These are phyloP conservation scores for Tipula helvola DNA, from an alignment of 2,888 invertebrate genomes.

Conservation along the genomic window DNA sequence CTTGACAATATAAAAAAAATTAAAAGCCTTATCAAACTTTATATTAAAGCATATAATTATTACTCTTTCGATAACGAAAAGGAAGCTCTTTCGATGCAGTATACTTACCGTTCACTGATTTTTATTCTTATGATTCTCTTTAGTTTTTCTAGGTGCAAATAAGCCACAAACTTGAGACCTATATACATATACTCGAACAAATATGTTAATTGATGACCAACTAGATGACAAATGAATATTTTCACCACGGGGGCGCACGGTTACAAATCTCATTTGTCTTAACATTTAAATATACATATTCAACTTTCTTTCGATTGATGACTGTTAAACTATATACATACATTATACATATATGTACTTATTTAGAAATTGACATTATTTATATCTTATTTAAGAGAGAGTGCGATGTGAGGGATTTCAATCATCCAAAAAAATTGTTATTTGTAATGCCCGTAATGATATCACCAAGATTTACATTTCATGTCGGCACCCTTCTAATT, in stretches of 20 bases:
- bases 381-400: background rate
- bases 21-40: too few relatives aligned
- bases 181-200: too few relatives aligned
- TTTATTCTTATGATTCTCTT: too few relatives aligned
- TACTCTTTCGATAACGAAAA: too few relatives aligned
- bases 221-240: background rate
- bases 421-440: background rate
- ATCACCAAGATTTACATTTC: background rate
- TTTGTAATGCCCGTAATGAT: background rate
- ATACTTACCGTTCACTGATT: too few relatives aligned
- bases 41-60: too few relatives aligned
- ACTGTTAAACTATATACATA: background rate
- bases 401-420: background rate
- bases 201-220: too few relatives aligned
- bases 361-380: background rate
- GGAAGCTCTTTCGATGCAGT: too few relatives aligned
- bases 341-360: too few relatives aligned
- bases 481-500: background rate
- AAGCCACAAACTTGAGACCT: too few relatives aligned
- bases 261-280: background rate
- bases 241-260: background rate
- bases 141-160: background rate
- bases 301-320: background rate
- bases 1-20: too few relatives aligned
- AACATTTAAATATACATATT: background rate